Percentiles rank a stretch among this genome's conserved stretches.
These are phyloP conservation scores for Lobophora halterata DNA, from an alignment of 2,888 invertebrate genomes.

Conservation along the genomic window DNA sequence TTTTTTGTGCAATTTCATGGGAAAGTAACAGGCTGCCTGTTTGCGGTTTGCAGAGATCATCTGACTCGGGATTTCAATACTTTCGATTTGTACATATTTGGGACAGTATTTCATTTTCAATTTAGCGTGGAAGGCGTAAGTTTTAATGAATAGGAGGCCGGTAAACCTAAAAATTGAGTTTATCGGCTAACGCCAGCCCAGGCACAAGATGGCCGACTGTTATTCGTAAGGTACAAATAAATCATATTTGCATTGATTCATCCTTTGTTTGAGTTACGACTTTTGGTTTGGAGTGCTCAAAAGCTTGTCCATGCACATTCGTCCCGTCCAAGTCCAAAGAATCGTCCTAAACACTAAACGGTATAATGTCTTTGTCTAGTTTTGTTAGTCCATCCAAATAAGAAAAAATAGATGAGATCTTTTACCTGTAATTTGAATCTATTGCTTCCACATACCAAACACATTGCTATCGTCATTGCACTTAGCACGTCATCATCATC, in stretches of 20 bases:
- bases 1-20: constrained; percentile 31
- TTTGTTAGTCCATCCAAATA: constrained; percentile 39
- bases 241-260: constrained; percentile 46
- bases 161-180: constrained; percentile 56
- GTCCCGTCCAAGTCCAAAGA: constrained; percentile 27
- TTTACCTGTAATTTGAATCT: constrained; percentile 23
- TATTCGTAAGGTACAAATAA: constrained; percentile 76
- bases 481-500: constrained; percentile 1
- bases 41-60: constrained; percentile 68
- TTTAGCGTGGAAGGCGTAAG: constrained; percentile 41
- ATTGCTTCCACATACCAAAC: no score
- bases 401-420: constrained; percentile 43
- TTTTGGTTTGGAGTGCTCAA: constrained; percentile 28
- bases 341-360: constrained; percentile 20
- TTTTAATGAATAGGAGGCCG: constrained; percentile 50
- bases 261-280: constrained; percentile 36
- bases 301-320: constrained; percentile 34
- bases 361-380: constrained; percentile 62
- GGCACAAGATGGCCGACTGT: constrained; percentile 81
- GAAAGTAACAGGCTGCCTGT: constrained; percentile 61
- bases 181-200: constrained; percentile 78
- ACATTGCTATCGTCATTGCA: constrained; percentile 13
- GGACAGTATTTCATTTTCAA: constrained; percentile 43
- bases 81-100: constrained; percentile 44
- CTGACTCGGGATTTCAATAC: constrained; percentile 46